Conservation (phyloP, 2,113 vertebrate species). For the Perca schrenkii region DNA sequence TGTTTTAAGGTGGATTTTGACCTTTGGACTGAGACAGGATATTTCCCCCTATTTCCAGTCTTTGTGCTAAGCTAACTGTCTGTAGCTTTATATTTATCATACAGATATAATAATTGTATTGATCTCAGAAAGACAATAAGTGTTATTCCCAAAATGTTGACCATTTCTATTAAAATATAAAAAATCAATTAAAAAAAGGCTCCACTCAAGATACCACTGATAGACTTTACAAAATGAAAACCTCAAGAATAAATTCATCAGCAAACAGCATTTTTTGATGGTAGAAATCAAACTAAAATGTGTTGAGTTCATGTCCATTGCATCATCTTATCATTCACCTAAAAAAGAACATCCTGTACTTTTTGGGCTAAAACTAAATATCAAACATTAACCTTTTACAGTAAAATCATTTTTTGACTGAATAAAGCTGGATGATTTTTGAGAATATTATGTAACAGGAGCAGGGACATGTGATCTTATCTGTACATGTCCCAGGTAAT, state of each 20-base stretch:
- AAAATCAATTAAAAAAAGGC: neutral
- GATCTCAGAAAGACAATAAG: neutral
- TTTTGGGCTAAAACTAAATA: neutral
- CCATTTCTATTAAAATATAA: neutral
- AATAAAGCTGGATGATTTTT: neutral
- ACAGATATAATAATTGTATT: neutral
- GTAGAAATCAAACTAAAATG: neutral
- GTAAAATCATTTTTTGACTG: too few relatives aligned
- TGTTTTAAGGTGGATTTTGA: neutral
- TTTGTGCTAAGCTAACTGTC: neutral
- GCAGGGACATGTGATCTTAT: neutral
- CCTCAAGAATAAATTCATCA: neutral
- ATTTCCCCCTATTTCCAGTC: neutral
- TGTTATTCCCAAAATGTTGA: neutral
- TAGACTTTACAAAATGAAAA: neutral
- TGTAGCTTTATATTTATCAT: neutral
- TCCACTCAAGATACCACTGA: neutral
- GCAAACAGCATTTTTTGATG: neutral
- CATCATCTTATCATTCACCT: neutral
- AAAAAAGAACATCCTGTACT: neutral
- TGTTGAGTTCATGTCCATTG: too few relatives aligned
- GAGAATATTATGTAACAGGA: neutral
- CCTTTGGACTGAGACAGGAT: neutral
- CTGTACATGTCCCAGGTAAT: constrained; percentile 6
- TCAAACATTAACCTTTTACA: neutral